Conservation (phyloP, 2,888 invertebrate genomes). For the Pollenia labialis region DNA sequence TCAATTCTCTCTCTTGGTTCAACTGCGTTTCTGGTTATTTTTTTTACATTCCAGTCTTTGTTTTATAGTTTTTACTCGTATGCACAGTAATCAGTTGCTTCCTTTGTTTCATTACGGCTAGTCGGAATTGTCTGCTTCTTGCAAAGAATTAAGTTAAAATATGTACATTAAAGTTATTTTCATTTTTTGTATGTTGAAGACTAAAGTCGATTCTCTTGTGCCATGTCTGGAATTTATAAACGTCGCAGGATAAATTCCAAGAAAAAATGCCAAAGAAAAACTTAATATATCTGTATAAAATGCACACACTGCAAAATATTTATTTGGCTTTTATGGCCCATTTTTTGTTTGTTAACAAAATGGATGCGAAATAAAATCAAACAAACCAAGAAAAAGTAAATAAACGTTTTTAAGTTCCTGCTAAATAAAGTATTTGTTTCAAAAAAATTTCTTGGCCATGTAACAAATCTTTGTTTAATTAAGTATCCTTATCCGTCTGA, state of each 20-base stretch:
- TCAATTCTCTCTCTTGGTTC: slow-evolving; percentile 13
- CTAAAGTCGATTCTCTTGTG: neutral
- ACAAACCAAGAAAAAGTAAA: slow-evolving; percentile 13
- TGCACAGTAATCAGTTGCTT: no score
- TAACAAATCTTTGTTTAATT: slow-evolving; percentile 61
- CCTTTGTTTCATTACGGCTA: no score
- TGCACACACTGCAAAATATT: slow-evolving; percentile 64
- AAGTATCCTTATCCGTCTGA: slow-evolving; percentile 49
- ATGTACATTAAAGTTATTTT: neutral
- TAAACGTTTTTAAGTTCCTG: slow-evolving; percentile 12
- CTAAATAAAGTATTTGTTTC: slow-evolving; percentile 39
- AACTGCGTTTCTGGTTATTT: neutral
- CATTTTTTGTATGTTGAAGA: neutral
- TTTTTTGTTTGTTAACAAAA: slow-evolving; percentile 15
- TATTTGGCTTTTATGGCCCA: slow-evolving; percentile 53
- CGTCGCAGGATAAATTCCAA: slow-evolving; percentile 34
- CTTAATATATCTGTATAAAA: slow-evolving; percentile 58
- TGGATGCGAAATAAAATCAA: slow-evolving; percentile 23
- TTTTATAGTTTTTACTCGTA: no score
- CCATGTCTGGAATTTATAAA: slow-evolving; percentile 9
- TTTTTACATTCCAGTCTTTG: neutral
- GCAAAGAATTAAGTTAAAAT: slow-evolving; percentile 18
- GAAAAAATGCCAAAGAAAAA: neutral
- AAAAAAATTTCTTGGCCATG: slow-evolving; percentile 48
- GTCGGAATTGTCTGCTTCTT: slow-evolving; percentile 5